Percentiles rank a stretch among this genome's conserved stretches.
These are phyloP conservation scores for Elmis aenea DNA, from an alignment of 2,888 invertebrate species.

Conservation along the genomic window DNA sequence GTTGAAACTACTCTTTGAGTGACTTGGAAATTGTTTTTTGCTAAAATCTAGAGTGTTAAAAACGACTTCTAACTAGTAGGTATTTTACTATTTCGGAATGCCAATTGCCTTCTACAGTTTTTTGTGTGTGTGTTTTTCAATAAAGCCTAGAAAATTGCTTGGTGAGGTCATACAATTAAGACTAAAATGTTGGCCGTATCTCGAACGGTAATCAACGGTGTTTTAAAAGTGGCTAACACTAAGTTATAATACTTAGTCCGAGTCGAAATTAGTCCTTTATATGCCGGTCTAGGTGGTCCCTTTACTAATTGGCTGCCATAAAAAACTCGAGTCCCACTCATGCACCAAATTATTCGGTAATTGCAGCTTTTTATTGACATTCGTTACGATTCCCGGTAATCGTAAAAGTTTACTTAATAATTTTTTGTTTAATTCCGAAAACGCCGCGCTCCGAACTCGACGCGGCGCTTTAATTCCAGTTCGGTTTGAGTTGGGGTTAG, in stretches of 20 bases:
- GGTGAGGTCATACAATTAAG: too few relatives aligned
- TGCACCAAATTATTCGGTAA: slow-evolving; percentile 14
- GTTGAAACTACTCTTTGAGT: too few relatives aligned
- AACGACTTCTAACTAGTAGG: too few relatives aligned
- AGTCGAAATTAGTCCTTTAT: slow-evolving; percentile 11
- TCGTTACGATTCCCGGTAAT: slow-evolving; percentile 12
- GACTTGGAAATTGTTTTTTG: too few relatives aligned
- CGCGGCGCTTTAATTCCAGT: too few relatives aligned
- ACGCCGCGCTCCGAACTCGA: too few relatives aligned
- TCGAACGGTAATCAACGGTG: slow-evolving; percentile 13
- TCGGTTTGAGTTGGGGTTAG: slow-evolving; percentile 11
- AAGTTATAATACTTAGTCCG: slow-evolving; percentile 13
- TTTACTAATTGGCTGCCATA: slow-evolving; percentile 25
- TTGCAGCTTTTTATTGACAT: too few relatives aligned
- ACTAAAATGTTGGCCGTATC: slow-evolving; percentile 7
- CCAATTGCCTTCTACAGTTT: too few relatives aligned
- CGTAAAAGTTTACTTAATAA: slow-evolving; percentile 10
- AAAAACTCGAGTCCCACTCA: slow-evolving; percentile 19
- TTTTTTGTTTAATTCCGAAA: slow-evolving; percentile 9
- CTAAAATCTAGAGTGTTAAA: too few relatives aligned
- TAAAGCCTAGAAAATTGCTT: too few relatives aligned
- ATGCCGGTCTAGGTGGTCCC: slow-evolving; percentile 23
- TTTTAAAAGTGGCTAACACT: slow-evolving; percentile 19
- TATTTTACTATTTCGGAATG: too few relatives aligned
- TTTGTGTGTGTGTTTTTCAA: too few relatives aligned